phyloP scores from a whole-genome alignment of 2,888 invertebrate species.

The Rhagium mordax region DNA sequence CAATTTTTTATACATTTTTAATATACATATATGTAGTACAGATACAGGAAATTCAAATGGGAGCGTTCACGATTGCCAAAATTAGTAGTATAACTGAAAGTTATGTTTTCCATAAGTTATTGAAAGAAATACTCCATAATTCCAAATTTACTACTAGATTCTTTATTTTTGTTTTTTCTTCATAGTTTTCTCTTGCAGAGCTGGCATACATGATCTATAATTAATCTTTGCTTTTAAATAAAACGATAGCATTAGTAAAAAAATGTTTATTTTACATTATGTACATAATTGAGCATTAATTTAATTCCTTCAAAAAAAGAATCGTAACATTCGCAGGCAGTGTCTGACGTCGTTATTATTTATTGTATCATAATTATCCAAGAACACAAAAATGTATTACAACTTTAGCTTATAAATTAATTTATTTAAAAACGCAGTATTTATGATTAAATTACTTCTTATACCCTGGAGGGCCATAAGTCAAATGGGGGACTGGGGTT shows the following conservation, averaged over 20 bases:
- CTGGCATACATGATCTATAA: too few species aligned
- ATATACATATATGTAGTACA: too few species aligned
- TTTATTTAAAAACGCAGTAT: neutral
- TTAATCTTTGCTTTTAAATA: neutral
- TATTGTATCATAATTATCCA: conserved; percentile 18
- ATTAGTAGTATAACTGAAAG: too few species aligned
- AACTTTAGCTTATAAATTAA: conserved; percentile 6
- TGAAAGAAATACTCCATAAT: too few species aligned
- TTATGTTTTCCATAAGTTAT: too few species aligned
- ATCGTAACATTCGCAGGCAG: conserved; percentile 14
- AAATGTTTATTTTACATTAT: conserved; percentile 25
- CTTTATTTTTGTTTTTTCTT: too few species aligned
- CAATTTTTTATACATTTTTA: too few species aligned
- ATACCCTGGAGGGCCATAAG: conserved; percentile 21
- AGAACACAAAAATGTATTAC: too few species aligned
- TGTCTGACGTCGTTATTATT: conserved; percentile 11
- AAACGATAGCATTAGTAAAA: conserved; percentile 6
- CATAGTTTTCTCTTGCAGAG: too few species aligned
- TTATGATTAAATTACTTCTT: conserved; percentile 8
- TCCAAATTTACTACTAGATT: too few species aligned
- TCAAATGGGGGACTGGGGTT: neutral
- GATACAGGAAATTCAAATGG: too few species aligned
- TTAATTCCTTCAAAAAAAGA: neutral
- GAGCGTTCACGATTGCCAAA: too few species aligned
- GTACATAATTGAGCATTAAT: conserved; percentile 22